A percentile compares a stretch with the other conserved stretches of the same genome.
Evolutionary conservation across 2,113 vertebrate genomes (phyloP).

Genomic region (Recurvirostra avosetta): DNA sequence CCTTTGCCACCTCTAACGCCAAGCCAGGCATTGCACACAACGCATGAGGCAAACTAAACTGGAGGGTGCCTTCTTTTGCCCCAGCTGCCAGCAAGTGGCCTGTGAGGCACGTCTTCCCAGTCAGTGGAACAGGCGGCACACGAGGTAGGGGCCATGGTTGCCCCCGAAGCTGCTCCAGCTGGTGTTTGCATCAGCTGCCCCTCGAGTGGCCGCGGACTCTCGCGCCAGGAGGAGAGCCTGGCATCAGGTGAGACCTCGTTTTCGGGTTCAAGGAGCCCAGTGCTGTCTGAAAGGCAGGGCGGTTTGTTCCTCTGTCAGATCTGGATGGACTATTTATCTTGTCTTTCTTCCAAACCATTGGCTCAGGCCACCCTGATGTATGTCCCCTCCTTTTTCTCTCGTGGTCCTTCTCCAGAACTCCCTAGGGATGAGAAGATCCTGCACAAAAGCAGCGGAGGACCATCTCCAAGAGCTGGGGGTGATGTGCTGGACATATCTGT

Average conservation of each 20-base stretch:
- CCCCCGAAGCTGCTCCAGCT: no score
- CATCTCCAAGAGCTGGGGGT: fast-evolving
- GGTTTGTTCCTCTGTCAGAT: background rate
- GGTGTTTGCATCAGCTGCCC: background rate
- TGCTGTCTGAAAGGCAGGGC: background rate
- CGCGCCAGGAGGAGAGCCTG: background rate
- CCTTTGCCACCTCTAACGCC: fast-evolving
- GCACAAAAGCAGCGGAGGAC: fast-evolving
- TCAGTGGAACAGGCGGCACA: fast-evolving
- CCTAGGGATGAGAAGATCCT: background rate
- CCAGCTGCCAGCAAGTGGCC: no score
- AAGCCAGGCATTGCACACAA: background rate
- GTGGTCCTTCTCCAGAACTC: background rate
- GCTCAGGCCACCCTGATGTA: background rate
- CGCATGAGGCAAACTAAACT: fast-evolving
- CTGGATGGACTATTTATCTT: background rate
- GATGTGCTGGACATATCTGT: fast-evolving
- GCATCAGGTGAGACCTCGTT: background rate
- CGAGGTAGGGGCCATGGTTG: background rate
- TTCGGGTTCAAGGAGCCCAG: background rate
- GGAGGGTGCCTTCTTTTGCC: background rate
- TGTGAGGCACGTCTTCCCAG: background rate
- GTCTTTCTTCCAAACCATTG: background rate
- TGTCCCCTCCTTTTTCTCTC: fast-evolving
- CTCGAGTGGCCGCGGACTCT: fast-evolving